Evolutionary conservation across 2,888 invertebrate genomes (phyloP).

Genomic region (Leptopilina syphax): DNA sequence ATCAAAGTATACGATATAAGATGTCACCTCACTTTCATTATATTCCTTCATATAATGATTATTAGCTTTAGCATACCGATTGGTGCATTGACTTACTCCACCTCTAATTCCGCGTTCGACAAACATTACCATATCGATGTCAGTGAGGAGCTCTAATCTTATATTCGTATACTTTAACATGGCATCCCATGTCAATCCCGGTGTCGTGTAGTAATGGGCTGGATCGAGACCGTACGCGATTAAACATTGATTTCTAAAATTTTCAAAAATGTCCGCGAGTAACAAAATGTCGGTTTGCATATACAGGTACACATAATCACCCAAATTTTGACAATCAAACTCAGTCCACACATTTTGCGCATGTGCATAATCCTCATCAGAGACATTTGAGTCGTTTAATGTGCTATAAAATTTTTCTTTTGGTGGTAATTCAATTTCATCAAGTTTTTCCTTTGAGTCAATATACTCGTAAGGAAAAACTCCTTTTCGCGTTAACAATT

Average conservation of each 20-base stretch:
- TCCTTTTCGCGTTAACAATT: too few species aligned
- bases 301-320: background rate
- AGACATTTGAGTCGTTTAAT: background rate
- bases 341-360: background rate
- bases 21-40: too few species aligned
- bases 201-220: constrained; percentile 45
- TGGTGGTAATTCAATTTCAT: background rate
- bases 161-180: constrained; percentile 51
- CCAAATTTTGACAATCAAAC: constrained; percentile 15
- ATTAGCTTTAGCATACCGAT: constrained; percentile 56
- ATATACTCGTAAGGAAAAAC: background rate
- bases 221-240: constrained; percentile 42
- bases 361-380: background rate
- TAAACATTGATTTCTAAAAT: constrained; percentile 51
- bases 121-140: constrained; percentile 22
- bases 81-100: constrained; percentile 50
- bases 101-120: constrained; percentile 20
- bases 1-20: constrained; percentile 25
- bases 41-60: constrained; percentile 8
- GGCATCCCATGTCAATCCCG: constrained; percentile 50
- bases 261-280: constrained; percentile 47
- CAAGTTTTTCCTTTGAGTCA: constrained; percentile 1
- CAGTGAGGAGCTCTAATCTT: constrained; percentile 22
- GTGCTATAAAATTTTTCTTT: constrained; percentile 13
- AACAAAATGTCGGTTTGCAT: background rate